phyloP scores from a whole-genome alignment of 2,888 invertebrate genomes.

The Acanthosepion esculentum region DNA sequence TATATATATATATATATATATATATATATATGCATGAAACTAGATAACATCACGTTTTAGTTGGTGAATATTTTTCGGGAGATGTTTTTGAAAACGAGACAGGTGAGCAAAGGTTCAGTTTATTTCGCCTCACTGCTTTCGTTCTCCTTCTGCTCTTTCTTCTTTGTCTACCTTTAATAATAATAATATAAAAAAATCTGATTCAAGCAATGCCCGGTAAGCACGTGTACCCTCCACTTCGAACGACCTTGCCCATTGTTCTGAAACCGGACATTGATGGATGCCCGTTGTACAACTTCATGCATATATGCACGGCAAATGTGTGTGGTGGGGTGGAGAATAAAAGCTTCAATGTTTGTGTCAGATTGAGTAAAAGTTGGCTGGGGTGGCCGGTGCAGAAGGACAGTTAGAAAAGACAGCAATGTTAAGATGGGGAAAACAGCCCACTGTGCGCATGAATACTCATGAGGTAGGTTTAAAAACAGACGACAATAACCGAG shows the following conservation, averaged over 20 bases:
- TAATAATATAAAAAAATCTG: background rate
- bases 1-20: background rate
- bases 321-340: background rate
- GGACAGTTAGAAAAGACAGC: background rate
- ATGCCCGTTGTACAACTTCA: background rate
- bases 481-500: background rate
- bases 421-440: background rate
- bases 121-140: background rate
- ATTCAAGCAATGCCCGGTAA: background rate
- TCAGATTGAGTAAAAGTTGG: background rate
- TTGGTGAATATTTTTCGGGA: background rate
- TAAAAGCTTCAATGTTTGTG: conserved; percentile 9
- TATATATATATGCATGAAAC: background rate
- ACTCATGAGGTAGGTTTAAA: background rate
- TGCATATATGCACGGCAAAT: background rate
- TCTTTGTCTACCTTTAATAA: background rate
- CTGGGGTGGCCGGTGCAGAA: background rate
- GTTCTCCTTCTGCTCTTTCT: background rate
- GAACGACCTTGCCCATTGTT: conserved; percentile 6
- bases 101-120: background rate
- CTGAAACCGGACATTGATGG: background rate
- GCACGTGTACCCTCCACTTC: background rate
- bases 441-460: background rate
- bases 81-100: background rate
- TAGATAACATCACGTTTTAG: background rate